phyloP scores from a whole-genome alignment of 2,888 invertebrate genomes.

The Taphrorychus bicolor region DNA sequence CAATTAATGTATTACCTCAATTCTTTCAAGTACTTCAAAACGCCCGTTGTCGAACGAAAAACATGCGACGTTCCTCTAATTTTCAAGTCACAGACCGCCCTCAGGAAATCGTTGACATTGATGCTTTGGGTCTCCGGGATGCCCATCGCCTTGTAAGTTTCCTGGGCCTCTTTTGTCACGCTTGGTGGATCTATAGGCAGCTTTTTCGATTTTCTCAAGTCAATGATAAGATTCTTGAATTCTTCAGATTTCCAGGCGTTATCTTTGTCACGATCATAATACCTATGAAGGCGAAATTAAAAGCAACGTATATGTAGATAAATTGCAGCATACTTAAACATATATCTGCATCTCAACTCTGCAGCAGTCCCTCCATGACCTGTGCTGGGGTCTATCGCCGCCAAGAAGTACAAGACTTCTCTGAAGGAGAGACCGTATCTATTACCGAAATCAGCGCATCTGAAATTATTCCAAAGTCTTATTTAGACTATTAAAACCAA shows the following conservation, averaged over 20 bases:
- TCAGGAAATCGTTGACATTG: slow-evolving; percentile 62
- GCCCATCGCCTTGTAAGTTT: slow-evolving; percentile 51
- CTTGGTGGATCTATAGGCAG: slow-evolving; percentile 63
- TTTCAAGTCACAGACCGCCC: slow-evolving; percentile 69
- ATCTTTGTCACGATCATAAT: slow-evolving; percentile 65
- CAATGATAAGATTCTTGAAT: slow-evolving; percentile 66
- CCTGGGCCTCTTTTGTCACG: slow-evolving; percentile 64
- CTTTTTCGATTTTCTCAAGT: slow-evolving; percentile 64
- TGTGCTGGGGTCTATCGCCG: slow-evolving; percentile 70
- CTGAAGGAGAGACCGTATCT: slow-evolving; percentile 64
- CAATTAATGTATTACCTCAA: slow-evolving; percentile 35
- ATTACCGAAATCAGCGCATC: slow-evolving; percentile 65
- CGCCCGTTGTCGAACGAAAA: slow-evolving; percentile 65
- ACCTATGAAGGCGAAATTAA: too few species aligned
- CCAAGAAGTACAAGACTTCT: slow-evolving; percentile 68
- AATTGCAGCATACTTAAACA: slow-evolving; percentile 61
- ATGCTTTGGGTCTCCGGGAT: slow-evolving; percentile 55
- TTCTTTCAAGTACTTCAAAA: slow-evolving; percentile 50
- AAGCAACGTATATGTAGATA: not conserved
- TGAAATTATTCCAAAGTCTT: too few species aligned
- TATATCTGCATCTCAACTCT: slow-evolving; percentile 73
- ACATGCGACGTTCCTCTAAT: slow-evolving; percentile 73
- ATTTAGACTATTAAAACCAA: not conserved
- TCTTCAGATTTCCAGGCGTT: slow-evolving; percentile 64
- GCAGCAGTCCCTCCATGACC: slow-evolving; percentile 70